These are phyloP conservation scores for Pachycephala philippinensis DNA, from an alignment of 2,113 vertebrate genomes.

Conservation along the genomic window DNA sequence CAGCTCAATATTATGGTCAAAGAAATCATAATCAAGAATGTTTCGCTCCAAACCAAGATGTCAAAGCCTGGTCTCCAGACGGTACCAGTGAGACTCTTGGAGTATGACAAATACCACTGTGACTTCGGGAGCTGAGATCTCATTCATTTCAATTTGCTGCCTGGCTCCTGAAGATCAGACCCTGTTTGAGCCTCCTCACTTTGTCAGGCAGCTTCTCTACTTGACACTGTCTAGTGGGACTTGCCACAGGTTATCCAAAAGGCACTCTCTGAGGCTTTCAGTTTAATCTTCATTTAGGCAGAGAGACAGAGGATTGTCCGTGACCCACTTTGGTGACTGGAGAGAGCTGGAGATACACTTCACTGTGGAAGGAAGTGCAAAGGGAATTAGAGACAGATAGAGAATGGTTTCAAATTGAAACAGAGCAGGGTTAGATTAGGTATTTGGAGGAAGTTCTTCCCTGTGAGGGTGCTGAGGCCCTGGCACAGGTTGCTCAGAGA, in stretches of 20 bases:
- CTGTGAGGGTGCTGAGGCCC: not conserved
- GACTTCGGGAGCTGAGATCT: not conserved
- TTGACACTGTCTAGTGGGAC: not conserved
- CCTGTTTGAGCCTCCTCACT: not conserved
- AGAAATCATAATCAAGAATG: not conserved
- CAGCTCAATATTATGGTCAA: not conserved
- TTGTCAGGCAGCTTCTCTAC: not conserved
- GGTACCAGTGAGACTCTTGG: not conserved
- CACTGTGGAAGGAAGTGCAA: not conserved
- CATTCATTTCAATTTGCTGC: slow-evolving; percentile 36
- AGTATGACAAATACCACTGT: slow-evolving; percentile 11
- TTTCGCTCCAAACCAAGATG: not conserved
- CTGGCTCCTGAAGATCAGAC: not conserved
- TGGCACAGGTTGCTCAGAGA: not conserved
- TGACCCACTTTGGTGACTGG: not conserved
- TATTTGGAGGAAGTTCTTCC: not conserved
- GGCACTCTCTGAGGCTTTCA: not conserved
- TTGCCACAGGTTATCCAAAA: not conserved
- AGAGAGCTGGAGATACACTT: not conserved
- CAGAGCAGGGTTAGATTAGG: not conserved
- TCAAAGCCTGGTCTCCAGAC: not conserved
- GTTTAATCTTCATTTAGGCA: not conserved
- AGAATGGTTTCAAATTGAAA: not conserved
- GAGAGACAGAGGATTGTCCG: not conserved
- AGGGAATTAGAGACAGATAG: not conserved